Evolutionary conservation across 2,797 vertebrate genomes (phyloP), one percentile per base, ranked within the genome.

Genomic region (Characodon lateralis): DNA sequence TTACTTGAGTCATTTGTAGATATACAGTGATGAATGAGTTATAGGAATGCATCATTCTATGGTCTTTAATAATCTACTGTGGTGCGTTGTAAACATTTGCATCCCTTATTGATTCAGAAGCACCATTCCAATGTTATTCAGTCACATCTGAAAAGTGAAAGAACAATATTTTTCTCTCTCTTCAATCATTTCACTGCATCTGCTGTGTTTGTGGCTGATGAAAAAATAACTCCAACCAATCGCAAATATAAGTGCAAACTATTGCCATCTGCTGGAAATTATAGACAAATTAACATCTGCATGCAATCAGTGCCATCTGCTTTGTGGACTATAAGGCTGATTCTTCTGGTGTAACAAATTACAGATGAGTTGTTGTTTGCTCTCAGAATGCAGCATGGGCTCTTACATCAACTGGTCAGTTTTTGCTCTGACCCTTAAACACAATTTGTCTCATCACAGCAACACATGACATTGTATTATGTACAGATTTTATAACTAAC

Each of bases 281-380:
- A 43, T 46, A 12, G 41, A 14, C 41, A 69, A 24, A 46, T 46
- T 24, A 46, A 41, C 66, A 69, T 69, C 43, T 69, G 5, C 12
- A 69, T n/a, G 41, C 8, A n/a, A n/a, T 69, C n/a, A 46, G 41
- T 26, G 24, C 41, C 66, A 46, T 69, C 66, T 69, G 66, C 66
- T 69, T 69, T 69, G 22, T 46, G 66, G 22, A 43, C 24, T 16
- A 26, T 12, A 12, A 46, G 12, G 41, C 26, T 46, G 41, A 26
- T 69, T 43, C 5, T 46, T 66, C 43, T 41, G 9, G 9, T 14
- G 13, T 68, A 69, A 26, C 39, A 46, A n/a, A 69, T 68, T 35
- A 68, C 22, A 68, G 10, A 43, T 43, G 22, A 41, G 22, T 24
- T 24, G 65, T 43, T 24, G 41, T 68, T 35, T 24, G 9, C 22